A percentile compares a stretch with the other conserved stretches of the same genome.
These are phyloP conservation scores for Sthenelais limicola DNA, from an alignment of 2,888 invertebrate species.

Conservation along the genomic window DNA sequence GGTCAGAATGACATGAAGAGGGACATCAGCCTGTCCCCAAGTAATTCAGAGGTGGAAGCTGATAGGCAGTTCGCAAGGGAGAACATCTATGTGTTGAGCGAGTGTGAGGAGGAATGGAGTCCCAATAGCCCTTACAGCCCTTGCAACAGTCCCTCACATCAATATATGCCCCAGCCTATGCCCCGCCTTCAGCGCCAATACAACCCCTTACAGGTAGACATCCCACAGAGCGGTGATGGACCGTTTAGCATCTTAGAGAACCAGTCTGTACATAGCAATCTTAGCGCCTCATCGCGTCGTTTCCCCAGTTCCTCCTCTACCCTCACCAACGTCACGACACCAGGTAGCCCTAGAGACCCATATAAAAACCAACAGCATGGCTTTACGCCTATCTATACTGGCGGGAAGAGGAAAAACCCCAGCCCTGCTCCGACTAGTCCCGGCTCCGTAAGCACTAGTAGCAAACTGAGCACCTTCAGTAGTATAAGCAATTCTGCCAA, in stretches of 20 bases:
- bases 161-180: slow-evolving; percentile 35
- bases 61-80: background rate
- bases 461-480: slow-evolving; percentile 16
- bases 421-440: background rate
- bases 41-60: slow-evolving; percentile 1
- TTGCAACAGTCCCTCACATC: slow-evolving; percentile 8
- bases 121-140: slow-evolving; percentile 19
- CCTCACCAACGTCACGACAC: slow-evolving; percentile 2
- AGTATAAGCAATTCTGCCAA: slow-evolving; percentile 13
- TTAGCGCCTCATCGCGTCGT: background rate
- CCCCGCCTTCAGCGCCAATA: slow-evolving; percentile 30
- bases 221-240: slow-evolving; percentile 20
- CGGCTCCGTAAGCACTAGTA: slow-evolving; percentile 10
- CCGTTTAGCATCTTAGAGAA: slow-evolving; percentile 30
- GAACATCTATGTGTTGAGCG: background rate
- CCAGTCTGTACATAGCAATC: background rate
- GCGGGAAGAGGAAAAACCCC: slow-evolving; percentile 17
- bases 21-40: slow-evolving; percentile 8
- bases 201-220: slow-evolving; percentile 28
- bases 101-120: slow-evolving; percentile 22
- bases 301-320: slow-evolving; percentile 11
- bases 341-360: slow-evolving; percentile 6
- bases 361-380: background rate
- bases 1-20: background rate
- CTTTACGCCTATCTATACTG: background rate